Conservation (phyloP, 2,888 invertebrate genomes). For the Parnassius glacialis region DNA sequence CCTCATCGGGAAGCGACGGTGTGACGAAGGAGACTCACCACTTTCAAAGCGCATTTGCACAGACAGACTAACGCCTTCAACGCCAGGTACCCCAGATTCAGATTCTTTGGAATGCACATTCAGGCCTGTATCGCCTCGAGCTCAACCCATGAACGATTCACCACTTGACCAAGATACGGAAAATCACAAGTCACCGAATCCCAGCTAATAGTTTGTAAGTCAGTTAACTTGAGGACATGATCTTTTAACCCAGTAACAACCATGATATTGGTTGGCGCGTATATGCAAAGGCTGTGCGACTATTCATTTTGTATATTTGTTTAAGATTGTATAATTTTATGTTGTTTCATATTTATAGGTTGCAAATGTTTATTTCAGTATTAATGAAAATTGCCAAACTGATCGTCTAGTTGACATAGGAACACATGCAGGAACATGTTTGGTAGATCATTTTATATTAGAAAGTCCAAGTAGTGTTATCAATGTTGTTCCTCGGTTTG, state of each 20-base stretch:
- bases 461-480: no score
- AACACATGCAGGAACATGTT: no score
- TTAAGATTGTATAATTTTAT: neutral
- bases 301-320: neutral
- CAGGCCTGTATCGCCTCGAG: constrained; percentile 71
- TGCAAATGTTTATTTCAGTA: no score
- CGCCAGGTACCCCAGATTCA: constrained; percentile 70
- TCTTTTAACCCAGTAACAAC: neutral
- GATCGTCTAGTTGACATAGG: no score
- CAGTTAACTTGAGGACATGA: neutral
- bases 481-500: no score
- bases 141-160: constrained; percentile 57
- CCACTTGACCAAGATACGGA: constrained; percentile 46
- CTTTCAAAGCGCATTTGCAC: constrained; percentile 68
- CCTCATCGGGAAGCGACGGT: constrained; percentile 82
- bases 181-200: constrained; percentile 61
- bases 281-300: constrained; percentile 8
- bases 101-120: constrained; percentile 75
- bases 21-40: constrained; percentile 81
- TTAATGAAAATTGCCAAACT: no score
- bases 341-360: neutral
- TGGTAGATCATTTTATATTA: neutral
- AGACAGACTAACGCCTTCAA: constrained; percentile 61
- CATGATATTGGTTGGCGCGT: neutral
- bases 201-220: constrained; percentile 62